Percentiles rank a stretch among this genome's conserved stretches.
Conservation (phyloP, 2,113 vertebrate genomes). For the Vicugna pacos region DNA sequence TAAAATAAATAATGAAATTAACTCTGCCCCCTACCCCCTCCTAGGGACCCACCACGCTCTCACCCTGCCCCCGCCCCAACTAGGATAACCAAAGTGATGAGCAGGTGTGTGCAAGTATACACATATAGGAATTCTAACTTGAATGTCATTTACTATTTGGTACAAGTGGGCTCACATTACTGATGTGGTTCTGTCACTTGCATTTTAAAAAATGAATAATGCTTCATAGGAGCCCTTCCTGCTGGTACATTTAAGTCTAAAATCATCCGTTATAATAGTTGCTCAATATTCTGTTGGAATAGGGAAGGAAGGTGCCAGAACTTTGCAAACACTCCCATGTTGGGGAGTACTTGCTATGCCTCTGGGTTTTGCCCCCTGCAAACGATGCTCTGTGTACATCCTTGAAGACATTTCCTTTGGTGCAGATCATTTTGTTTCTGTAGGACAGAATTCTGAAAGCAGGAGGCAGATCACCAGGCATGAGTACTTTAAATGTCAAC, state of each 20-base stretch:
- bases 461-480: neutral
- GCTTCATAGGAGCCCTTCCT: neutral
- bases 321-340: neutral
- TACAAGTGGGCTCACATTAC: neutral
- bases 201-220: neutral
- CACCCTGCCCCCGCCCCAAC: neutral
- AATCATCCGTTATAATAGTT: neutral
- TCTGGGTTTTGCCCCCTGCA: neutral
- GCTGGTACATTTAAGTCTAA: neutral
- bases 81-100: neutral
- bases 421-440: neutral
- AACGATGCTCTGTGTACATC: neutral
- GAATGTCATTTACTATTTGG: neutral
- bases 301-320: neutral
- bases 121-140: neutral
- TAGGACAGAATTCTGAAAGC: neutral
- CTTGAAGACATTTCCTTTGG: neutral
- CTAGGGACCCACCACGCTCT: neutral
- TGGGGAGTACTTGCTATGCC: neutral
- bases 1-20: neutral
- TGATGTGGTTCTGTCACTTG: neutral
- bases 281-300: neutral
- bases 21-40: neutral
- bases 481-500: neutral
- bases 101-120: neutral